Percentiles rank a stretch among this genome's conserved stretches.
phyloP scores from a whole-genome alignment of 2,113 vertebrate genomes.

The Pelodiscus sinensis region DNA sequence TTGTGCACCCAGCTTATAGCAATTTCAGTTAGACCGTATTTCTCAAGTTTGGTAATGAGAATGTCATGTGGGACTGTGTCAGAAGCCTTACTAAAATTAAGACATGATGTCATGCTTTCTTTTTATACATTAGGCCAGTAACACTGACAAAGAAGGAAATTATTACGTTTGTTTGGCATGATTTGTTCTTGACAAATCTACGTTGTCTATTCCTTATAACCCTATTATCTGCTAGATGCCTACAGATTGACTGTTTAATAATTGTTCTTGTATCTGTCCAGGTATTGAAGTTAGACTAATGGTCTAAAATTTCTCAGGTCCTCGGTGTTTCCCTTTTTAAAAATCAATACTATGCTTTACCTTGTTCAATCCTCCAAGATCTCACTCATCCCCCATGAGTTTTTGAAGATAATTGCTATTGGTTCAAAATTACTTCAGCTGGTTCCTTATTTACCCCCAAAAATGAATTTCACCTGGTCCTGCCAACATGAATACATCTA shows the following conservation, averaged over 20 bases:
- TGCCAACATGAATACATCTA: neutral
- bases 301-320: neutral
- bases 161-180: neutral
- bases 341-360: neutral
- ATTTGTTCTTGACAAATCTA: neutral
- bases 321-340: neutral
- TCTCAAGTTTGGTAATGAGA: neutral
- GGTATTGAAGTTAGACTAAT: neutral
- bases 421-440: neutral
- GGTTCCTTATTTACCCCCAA: neutral
- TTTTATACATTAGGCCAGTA: neutral
- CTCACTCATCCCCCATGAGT: neutral
- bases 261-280: neutral
- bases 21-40: neutral
- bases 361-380: neutral
- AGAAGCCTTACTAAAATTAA: neutral
- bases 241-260: neutral
- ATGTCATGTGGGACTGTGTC: neutral
- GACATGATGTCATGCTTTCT: neutral
- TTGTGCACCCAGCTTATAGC: neutral
- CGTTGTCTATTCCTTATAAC: neutral
- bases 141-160: neutral
- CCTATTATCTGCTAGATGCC: neutral
- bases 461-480: neutral
- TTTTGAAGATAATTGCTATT: neutral